A percentile compares a stretch with the other conserved stretches of the same genome.
These are phyloP conservation scores for Allygus modestus DNA, from an alignment of 2,888 invertebrate genomes.

Conservation along the genomic window DNA sequence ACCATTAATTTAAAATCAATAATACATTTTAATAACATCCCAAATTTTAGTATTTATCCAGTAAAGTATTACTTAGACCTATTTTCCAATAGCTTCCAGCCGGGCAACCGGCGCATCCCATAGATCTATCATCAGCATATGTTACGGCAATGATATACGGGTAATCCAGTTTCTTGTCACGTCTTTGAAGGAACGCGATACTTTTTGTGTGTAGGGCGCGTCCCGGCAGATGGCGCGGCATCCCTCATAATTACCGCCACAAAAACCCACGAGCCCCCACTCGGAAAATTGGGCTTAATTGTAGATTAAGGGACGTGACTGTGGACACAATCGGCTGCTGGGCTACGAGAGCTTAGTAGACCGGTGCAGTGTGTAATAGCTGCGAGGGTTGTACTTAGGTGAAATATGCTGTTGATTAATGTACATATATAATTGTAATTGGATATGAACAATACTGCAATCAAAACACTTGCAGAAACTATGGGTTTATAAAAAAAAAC, in stretches of 20 bases:
- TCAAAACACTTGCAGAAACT: no score
- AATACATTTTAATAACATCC: no score
- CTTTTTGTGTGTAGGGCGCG: conserved; percentile 38
- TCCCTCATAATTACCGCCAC: conserved; percentile 46
- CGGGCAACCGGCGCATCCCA: neutral
- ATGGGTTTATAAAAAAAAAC: no score
- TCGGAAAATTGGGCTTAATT: conserved; percentile 59
- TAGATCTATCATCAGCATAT: conserved; percentile 15
- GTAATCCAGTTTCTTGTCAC: conserved; percentile 44
- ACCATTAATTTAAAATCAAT: no score
- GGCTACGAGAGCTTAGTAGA: neutral
- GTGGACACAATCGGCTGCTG: neutral
- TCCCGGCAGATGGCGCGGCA: conserved; percentile 38
- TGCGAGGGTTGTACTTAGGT: no score
- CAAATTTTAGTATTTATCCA: no score
- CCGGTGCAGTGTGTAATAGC: no score
- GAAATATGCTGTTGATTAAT: no score
- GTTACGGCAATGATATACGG: conserved; percentile 18
- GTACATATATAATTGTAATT: no score
- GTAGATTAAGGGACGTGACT: conserved; percentile 51
- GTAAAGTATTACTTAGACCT: no score
- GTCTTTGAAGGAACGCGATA: conserved; percentile 20
- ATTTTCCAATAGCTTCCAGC: no score
- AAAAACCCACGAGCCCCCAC: conserved; percentile 42
- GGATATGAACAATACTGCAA: no score